Evolutionary conservation across 1,140 invertebrate genomes (phyloP).

Genomic region (Phthorimaea operculella): DNA sequence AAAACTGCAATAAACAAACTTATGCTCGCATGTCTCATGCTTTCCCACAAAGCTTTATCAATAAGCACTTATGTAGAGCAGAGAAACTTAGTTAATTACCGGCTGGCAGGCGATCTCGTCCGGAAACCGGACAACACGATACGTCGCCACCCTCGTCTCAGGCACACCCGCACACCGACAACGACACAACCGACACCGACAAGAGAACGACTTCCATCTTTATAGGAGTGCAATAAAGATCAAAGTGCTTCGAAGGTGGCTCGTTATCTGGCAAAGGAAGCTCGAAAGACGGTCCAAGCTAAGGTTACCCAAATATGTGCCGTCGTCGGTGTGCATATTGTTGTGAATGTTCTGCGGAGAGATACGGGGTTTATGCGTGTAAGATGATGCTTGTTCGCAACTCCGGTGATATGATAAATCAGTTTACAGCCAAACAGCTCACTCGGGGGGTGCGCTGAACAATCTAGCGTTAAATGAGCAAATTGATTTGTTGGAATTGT

Average conservation of each 20-base stretch:
- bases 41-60: constrained; percentile 17
- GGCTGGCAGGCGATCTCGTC: constrained; percentile 31
- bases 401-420: constrained; percentile 65
- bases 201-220: background rate
- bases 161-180: constrained; percentile 17
- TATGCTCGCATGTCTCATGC: background rate
- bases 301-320: constrained; percentile 42
- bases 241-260: background rate
- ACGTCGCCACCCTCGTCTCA: constrained; percentile 52
- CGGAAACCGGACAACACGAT: constrained; percentile 64
- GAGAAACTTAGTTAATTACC: constrained; percentile 59
- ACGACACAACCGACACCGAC: background rate
- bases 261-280: background rate
- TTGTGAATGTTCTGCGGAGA: constrained; percentile 39
- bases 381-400: constrained; percentile 65
- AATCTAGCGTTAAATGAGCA: constrained; percentile 49
- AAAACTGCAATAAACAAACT: background rate
- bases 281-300: background rate
- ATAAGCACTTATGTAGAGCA: constrained; percentile 25
- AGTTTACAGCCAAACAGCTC: constrained; percentile 57
- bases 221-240: background rate
- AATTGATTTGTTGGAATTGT: constrained; percentile 27
- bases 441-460: constrained; percentile 51
- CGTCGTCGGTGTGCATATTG: constrained; percentile 42
- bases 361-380: constrained; percentile 61